phyloP scores from a whole-genome alignment of 2,113 vertebrate species.

The Sander vitreus region DNA sequence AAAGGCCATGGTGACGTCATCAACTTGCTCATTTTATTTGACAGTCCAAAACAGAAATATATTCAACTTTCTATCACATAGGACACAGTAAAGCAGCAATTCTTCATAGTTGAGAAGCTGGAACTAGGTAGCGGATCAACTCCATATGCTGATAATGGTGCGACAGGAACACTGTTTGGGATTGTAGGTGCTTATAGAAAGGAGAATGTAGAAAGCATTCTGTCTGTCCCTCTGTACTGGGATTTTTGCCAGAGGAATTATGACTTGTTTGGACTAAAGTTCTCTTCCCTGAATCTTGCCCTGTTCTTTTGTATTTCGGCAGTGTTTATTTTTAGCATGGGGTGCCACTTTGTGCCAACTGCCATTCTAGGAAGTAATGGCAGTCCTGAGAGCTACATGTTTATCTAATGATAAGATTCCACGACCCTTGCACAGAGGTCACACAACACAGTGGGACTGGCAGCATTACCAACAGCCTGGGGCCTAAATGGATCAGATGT shows the following conservation, averaged over 20 bases:
- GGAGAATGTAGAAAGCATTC: slow-evolving; percentile 38
- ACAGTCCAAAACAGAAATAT: neutral
- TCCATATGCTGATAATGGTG: neutral
- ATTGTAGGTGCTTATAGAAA: slow-evolving; percentile 10
- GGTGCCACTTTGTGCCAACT: slow-evolving; percentile 73
- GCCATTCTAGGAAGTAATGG: slow-evolving; percentile 75
- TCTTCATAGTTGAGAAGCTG: neutral
- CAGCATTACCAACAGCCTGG: slow-evolving; percentile 38
- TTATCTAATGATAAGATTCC: slow-evolving; percentile 81
- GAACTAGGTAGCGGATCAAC: neutral
- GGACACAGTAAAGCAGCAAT: neutral
- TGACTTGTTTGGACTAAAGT: slow-evolving; percentile 21
- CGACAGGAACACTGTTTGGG: neutral
- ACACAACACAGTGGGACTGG: slow-evolving; percentile 43
- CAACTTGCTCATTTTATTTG: neutral
- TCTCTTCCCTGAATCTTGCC: slow-evolving; percentile 41
- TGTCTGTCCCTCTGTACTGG: neutral
- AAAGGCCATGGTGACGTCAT: neutral
- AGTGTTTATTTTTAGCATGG: slow-evolving; percentile 68
- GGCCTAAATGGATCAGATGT: slow-evolving; percentile 30
- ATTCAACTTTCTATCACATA: neutral
- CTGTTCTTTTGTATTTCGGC: slow-evolving; percentile 60
- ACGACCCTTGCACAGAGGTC: slow-evolving; percentile 70
- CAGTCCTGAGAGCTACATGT: slow-evolving; percentile 69
- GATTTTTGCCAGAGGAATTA: slow-evolving; percentile 24